Evolutionary conservation across 2,888 invertebrate species (phyloP).

Genomic region (Ctena decussata): DNA sequence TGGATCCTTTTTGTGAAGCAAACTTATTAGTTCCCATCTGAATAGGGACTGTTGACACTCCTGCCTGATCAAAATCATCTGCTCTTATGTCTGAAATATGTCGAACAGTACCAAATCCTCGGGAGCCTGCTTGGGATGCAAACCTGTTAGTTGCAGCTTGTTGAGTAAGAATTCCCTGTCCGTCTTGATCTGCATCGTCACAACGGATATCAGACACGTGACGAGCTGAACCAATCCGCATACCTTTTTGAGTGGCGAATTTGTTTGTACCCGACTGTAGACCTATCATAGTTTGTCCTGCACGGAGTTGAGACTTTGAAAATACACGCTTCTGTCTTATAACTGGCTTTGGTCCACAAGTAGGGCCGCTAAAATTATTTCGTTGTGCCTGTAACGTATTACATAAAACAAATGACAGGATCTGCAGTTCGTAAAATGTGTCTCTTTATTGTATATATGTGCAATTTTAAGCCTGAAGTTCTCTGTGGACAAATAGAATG

Average conservation of each 20-base stretch:
- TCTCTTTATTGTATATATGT: too few species aligned
- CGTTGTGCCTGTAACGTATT: constrained; percentile 82
- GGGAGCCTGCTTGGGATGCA: constrained; percentile 85
- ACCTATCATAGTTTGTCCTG: constrained; percentile 80
- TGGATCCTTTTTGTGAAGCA: constrained; percentile 85
- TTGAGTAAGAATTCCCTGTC: constrained; percentile 79
- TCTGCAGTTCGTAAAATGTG: too few species aligned
- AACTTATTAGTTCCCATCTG: constrained; percentile 85
- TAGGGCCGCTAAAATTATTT: constrained; percentile 83
- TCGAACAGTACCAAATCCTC: constrained; percentile 78
- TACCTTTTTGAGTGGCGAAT: constrained; percentile 83
- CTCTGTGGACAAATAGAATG: too few species aligned
- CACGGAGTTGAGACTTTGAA: constrained; percentile 82
- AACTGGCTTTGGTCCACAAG: constrained; percentile 84
- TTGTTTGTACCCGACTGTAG: constrained; percentile 84
- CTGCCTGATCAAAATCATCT: constrained; percentile 79
- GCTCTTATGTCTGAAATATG: constrained; percentile 85
- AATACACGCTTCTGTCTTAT: constrained; percentile 82
- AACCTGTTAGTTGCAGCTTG: constrained; percentile 85
- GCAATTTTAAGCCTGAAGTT: too few species aligned
- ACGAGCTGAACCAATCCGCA: constrained; percentile 79
- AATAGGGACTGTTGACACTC: constrained; percentile 80
- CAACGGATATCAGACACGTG: constrained; percentile 77
- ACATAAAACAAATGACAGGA: neutral
- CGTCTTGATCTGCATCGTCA: constrained; percentile 71